Evolutionary conservation across 2,888 invertebrate genomes (phyloP), one percentile per base, ranked within the genome.

Genomic region (Acleris cristana): DNA sequence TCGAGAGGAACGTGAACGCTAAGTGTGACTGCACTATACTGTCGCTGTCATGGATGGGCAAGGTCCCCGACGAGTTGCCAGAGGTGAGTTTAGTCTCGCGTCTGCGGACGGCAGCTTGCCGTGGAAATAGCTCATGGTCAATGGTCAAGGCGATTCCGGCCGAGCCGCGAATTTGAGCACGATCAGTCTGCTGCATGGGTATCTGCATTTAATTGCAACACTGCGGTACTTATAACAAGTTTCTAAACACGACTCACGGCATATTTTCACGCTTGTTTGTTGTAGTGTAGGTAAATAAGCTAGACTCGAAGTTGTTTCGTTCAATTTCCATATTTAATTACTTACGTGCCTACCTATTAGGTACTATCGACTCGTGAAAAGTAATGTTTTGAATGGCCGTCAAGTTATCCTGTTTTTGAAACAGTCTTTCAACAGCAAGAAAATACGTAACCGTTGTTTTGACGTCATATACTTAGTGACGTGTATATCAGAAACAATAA

Each of bases 41-140:
- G 81, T 97, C 98, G 78, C 94, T 99, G 85, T 98, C 98, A 80
- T 99, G 99, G 99, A 99, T 99, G 99, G 98, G 98, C 74, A 98
- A 98, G 93, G 98, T 98, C 79, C 98, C 98, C 74, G 98, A 99
- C 86, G 97, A 98, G 85, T 94, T 98, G 79, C 98, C 98, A 51
- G 98, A 98, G 96, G 98, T 98, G 90, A 94, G 94, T 80, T 54
- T 56, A 81, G 63, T 63, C 65, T 65, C 65, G 51, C 23, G 40
- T 34, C 40, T 40, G 4, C 56, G 67, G 51, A 5, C 10, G 23
- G 8, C 10, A 40, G 8, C 19, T 40, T 44, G 53, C 30, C 52
- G 40, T 57, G 19, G 53, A 63, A 67, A 67, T 67, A 67, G 67
- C 62, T 67, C 67, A 67, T 54, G 67, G 67, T 63, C 67, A 67